Evolutionary conservation across 2,888 invertebrate genomes (phyloP).

Genomic region (Diplazon laetatorius): DNA sequence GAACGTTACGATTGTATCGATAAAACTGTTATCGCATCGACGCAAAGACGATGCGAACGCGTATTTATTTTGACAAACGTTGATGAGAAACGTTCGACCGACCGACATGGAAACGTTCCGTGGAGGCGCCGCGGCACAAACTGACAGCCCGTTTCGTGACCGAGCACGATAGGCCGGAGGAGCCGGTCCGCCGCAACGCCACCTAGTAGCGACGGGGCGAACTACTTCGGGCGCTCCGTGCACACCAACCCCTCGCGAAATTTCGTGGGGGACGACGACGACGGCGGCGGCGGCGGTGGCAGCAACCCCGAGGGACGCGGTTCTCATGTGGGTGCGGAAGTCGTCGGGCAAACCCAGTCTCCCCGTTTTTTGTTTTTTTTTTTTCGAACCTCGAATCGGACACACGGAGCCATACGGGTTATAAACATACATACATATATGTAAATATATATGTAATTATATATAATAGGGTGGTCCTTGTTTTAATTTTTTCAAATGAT

Average conservation of each 20-base stretch:
- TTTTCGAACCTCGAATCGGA: not conserved
- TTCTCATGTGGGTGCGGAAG: conserved; percentile 65
- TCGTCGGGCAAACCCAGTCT: conserved; percentile 1
- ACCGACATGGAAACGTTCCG: conserved; percentile 67
- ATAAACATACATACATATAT: no score
- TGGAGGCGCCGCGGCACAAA: conserved; percentile 81
- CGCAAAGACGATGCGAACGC: conserved; percentile 30
- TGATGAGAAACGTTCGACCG: conserved; percentile 47
- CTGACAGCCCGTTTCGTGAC: conserved; percentile 77
- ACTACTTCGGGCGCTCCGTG: conserved; percentile 54
- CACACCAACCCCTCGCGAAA: conserved; percentile 28
- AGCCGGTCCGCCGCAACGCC: conserved; percentile 69
- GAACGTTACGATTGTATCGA: not conserved
- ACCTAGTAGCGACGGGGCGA: conserved; percentile 72
- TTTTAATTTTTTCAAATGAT: no score
- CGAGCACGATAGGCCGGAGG: conserved; percentile 50
- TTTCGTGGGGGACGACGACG: no score
- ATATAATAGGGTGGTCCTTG: no score
- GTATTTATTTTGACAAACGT: conserved; percentile 14
- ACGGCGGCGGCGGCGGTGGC: no score
- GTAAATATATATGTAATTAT: no score
- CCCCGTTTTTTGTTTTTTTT: conserved; percentile 26
- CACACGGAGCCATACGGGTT: no score
- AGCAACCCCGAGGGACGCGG: conserved; percentile 32
- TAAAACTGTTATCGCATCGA: not conserved